A percentile compares a stretch with the other conserved stretches of the same genome.
Evolutionary conservation across 2,888 invertebrate genomes (phyloP).

Genomic region (Cryptocephalus primarius): DNA sequence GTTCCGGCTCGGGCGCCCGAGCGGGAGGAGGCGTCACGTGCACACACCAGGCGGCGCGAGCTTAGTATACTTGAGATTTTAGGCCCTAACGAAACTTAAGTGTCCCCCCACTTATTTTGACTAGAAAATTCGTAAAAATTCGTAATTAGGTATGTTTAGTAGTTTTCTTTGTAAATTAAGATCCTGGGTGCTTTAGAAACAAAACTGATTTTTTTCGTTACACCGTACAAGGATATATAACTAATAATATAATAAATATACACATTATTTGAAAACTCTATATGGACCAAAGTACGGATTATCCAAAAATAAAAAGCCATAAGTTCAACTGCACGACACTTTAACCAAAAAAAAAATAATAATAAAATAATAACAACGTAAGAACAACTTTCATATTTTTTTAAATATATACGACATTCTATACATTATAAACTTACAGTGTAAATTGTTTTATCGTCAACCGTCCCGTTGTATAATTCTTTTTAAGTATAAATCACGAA

Average conservation of each 20-base stretch:
- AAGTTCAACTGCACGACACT: slow-evolving; percentile 30
- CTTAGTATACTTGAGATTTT: no score
- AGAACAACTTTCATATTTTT: slow-evolving; percentile 27
- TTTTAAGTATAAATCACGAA: slow-evolving; percentile 30
- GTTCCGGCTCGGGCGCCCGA: no score
- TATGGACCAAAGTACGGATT: slow-evolving; percentile 16
- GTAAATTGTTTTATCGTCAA: slow-evolving; percentile 31
- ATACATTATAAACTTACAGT: slow-evolving; percentile 35
- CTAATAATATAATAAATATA: slow-evolving; percentile 37
- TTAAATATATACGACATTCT: slow-evolving; percentile 33
- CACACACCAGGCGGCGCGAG: no score
- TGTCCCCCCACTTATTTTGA: slow-evolving; percentile 10
- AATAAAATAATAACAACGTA: slow-evolving; percentile 28
- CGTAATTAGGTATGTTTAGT: not conserved
- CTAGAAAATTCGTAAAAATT: slow-evolving; percentile 14
- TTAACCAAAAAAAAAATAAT: slow-evolving; percentile 23
- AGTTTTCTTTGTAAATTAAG: slow-evolving; percentile 2
- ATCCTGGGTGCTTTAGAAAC: slow-evolving; percentile 7
- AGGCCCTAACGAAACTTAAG: no score
- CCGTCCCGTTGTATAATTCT: slow-evolving; percentile 29
- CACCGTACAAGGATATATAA: slow-evolving; percentile 40
- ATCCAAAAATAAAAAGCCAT: slow-evolving; percentile 26
- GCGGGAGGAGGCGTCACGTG: no score
- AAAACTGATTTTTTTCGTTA: slow-evolving; percentile 24
- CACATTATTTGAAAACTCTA: slow-evolving; percentile 22